Percentiles rank a stretch among this genome's conserved stretches.
Evolutionary conservation across 2,888 invertebrate species (phyloP).

Genomic region (Melieria crassipennis): DNA sequence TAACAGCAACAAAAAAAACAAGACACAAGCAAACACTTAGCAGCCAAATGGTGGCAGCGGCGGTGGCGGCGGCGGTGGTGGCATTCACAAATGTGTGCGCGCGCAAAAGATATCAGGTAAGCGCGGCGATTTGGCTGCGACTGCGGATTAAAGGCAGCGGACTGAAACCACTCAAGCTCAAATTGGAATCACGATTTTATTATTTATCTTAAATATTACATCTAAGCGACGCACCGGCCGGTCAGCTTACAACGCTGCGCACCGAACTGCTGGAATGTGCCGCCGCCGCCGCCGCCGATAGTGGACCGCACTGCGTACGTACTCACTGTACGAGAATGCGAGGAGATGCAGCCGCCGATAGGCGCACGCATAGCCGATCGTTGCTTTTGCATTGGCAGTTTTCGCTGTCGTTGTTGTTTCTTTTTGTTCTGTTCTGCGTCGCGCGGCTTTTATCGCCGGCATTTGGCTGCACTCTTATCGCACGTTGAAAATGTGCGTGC

Average conservation of each 20-base stretch:
- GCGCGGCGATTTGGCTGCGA: not conserved
- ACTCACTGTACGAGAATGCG: not conserved
- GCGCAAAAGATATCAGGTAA: constrained; percentile 4
- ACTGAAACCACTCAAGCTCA: constrained; percentile 51
- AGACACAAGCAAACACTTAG: not conserved
- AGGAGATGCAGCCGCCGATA: not conserved
- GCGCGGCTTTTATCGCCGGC: no score
- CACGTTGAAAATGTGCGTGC: constrained; percentile 10
- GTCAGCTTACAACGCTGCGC: no score
- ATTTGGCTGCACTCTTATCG: not conserved
- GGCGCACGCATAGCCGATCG: not conserved
- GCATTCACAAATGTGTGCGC: not conserved
- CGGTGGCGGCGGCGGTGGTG: no score
- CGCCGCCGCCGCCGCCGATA: not conserved
- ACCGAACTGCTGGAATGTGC: not conserved
- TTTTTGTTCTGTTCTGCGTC: no score
- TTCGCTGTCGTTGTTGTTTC: no score
- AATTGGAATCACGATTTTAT: constrained; percentile 52
- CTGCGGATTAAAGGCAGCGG: constrained; percentile 36
- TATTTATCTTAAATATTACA: constrained; percentile 51
- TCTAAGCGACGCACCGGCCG: constrained; percentile 39
- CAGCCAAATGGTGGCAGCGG: not conserved
- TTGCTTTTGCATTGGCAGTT: not conserved
- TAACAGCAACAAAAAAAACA: not conserved
- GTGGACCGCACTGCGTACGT: constrained; percentile 7